A percentile compares a stretch with the other conserved stretches of the same genome.
Evolutionary conservation across 1,140 invertebrate genomes (phyloP).

Genomic region (Drosophila pseudoobscura): DNA sequence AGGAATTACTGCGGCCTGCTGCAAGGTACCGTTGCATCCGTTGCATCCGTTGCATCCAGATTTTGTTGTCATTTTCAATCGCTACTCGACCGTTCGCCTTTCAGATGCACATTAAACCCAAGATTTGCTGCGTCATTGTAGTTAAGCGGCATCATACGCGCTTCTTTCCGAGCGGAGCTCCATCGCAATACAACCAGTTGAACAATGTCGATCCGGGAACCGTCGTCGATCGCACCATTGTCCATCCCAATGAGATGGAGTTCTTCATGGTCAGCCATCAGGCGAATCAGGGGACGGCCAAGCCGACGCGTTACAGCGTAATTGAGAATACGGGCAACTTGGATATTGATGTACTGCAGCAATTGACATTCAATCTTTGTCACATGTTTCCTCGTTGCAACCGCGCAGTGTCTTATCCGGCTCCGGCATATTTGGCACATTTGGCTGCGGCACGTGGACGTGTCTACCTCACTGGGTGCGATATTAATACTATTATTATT

Average conservation of each 20-base stretch:
- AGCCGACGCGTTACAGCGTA: slow-evolving; percentile 87
- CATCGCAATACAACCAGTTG: slow-evolving; percentile 83
- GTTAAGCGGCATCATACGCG: slow-evolving; percentile 87
- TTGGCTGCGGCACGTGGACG: slow-evolving; percentile 84
- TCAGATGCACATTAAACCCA: slow-evolving; percentile 83
- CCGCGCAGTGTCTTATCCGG: slow-evolving; percentile 94
- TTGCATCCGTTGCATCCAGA: background rate
- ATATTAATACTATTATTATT: background rate
- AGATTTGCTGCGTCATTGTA: slow-evolving; percentile 93
- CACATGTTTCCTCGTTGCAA: slow-evolving; percentile 86
- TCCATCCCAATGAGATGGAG: slow-evolving; percentile 91
- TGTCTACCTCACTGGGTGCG: slow-evolving; percentile 84
- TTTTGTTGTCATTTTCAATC: background rate
- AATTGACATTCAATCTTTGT: slow-evolving; percentile 56
- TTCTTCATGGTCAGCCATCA: slow-evolving; percentile 92
- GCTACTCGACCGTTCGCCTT: background rate
- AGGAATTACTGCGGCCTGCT: slow-evolving; percentile 52
- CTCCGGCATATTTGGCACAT: slow-evolving; percentile 86
- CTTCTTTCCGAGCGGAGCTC: slow-evolving; percentile 18
- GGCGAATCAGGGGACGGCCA: slow-evolving; percentile 87
- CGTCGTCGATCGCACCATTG: slow-evolving; percentile 92
- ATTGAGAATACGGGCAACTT: slow-evolving; percentile 86
- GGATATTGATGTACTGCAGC: no score
- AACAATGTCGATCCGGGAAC: slow-evolving; percentile 91
- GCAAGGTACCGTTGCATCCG: slow-evolving; percentile 30